Base-by-base conservation (phyloP, 2,888 invertebrate species). In the Erannis defoliaria region DNA sequence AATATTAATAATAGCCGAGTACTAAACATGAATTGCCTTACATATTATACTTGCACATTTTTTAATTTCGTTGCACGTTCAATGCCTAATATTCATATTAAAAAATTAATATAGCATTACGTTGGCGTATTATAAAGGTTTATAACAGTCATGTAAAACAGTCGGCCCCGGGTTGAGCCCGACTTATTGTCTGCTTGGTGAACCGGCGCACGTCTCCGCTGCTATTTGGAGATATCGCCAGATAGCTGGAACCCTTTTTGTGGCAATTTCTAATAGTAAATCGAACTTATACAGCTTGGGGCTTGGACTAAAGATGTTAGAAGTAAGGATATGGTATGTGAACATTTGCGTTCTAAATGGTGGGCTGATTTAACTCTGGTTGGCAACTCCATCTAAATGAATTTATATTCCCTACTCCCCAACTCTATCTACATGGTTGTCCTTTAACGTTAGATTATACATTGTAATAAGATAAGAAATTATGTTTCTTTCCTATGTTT, bases 251-350 rank as follows among this genome's bases (percentile, higher is more conserved):
- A 33, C 64, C 66, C 50, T 58, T 58, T 66, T 63, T 69, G 66
- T 69, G 63, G 67, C 66, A 55, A 64, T 69, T 67, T 53, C 64
- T 65, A 64, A 62, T 64, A 66, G 55, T 68, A 64, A 63, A 67
- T 69, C 64, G 67, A 67, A 64, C 64, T 64, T 58, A 58, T 55
- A 31, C 49, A 43, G 60, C 18, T 35, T 60, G 35, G 49, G 55
- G 42, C 19, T 49, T 9, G 10, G 38, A 29, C 1, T 18, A n/a
- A 29, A 23, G 26, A 23, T 43, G 3, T 23, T 23, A 23, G 23
- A 23, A 23, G 23, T 23, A 23, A 23, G 23, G 23, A 23, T 23
- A 5, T 5, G 23, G 3, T 23, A 5, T 23, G 3, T 5, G 23
- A 23, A 23, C 23, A n/a, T n/a, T n/a, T n/a, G n/a, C n/a, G n/a